Evolutionary conservation across 2,888 invertebrate genomes (phyloP).

Genomic region (Drosophila demipolita): DNA sequence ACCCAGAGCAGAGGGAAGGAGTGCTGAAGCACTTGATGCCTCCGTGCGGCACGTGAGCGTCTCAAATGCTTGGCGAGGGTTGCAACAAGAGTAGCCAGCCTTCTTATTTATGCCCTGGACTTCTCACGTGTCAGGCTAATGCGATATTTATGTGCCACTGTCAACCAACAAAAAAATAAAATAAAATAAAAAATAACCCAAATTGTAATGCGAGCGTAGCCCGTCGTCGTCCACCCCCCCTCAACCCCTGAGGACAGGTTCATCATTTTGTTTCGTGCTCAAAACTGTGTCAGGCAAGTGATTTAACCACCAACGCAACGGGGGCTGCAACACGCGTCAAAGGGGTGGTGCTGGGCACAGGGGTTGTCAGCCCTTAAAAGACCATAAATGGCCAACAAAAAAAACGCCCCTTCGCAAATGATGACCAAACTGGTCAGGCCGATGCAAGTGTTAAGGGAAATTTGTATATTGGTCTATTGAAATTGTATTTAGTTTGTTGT

Average conservation of each 20-base stretch:
- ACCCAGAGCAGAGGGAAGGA: not conserved
- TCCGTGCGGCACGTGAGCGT: conserved; percentile 66
- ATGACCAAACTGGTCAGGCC: conserved; percentile 35
- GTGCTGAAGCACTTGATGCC: conserved; percentile 39
- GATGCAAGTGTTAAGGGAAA: conserved; percentile 11
- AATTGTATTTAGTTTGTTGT: conserved; percentile 74
- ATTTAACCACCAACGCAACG: conserved; percentile 55
- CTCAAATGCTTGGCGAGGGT: conserved; percentile 60
- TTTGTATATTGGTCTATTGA: conserved; percentile 68
- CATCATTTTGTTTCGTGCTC: conserved; percentile 53
- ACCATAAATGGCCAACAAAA: conserved; percentile 69
- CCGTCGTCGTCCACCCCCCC: conserved; percentile 7
- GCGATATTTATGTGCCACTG: conserved; percentile 66
- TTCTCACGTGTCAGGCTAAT: conserved; percentile 75
- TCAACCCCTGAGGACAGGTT: conserved; percentile 50
- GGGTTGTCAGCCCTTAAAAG: conserved; percentile 53
- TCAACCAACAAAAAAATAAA: conserved; percentile 19
- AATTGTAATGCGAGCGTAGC: conserved; percentile 35
- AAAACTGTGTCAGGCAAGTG: conserved; percentile 66
- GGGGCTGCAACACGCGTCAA: conserved; percentile 23
- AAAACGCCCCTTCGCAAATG: conserved; percentile 58
- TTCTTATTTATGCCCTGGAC: conserved; percentile 59
- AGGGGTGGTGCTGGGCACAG: conserved; percentile 45
- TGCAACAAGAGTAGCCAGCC: conserved; percentile 53
- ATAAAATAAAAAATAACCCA: conserved; percentile 15